These are phyloP conservation scores for Leptinotarsa peninsularis DNA, from an alignment of 2,888 invertebrate genomes.

Conservation along the genomic window DNA sequence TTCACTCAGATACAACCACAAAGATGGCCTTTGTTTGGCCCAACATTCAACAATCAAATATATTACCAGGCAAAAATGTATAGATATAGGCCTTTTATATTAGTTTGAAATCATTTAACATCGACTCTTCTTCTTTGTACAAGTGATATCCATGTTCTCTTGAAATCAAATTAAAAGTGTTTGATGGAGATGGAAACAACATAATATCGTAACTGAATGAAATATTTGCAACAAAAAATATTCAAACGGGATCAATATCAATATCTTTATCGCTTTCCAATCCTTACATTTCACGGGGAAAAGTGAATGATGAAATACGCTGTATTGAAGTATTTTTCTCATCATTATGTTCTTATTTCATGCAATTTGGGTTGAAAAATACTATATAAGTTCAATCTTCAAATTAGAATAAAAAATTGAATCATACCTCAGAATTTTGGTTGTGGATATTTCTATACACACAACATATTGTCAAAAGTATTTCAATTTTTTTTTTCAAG, in stretches of 20 bases:
- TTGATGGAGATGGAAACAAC: slow-evolving; percentile 24
- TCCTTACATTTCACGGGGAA: background rate
- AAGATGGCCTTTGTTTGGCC: background rate
- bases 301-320: too few species aligned
- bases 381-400: too few species aligned
- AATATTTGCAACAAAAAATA: background rate
- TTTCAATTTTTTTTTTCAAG: too few species aligned
- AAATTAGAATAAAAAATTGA: too few species aligned
- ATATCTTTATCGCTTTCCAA: background rate
- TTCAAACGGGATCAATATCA: background rate
- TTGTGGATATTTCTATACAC: too few species aligned
- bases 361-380: too few species aligned
- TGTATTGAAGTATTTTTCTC: too few species aligned
- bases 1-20: background rate
- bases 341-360: too few species aligned
- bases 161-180: slow-evolving; percentile 23
- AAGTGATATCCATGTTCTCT: slow-evolving; percentile 33
- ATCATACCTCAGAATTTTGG: too few species aligned
- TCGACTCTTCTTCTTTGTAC: slow-evolving; percentile 31
- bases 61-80: slow-evolving; percentile 32
- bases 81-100: slow-evolving; percentile 31
- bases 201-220: background rate
- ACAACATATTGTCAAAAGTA: too few species aligned
- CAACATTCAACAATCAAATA: slow-evolving; percentile 26
- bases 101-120: slow-evolving; percentile 33